Evolutionary conservation across 2,113 vertebrate species (phyloP), one percentile per base, ranked within the genome.

Genomic region (Lynx canadensis): DNA sequence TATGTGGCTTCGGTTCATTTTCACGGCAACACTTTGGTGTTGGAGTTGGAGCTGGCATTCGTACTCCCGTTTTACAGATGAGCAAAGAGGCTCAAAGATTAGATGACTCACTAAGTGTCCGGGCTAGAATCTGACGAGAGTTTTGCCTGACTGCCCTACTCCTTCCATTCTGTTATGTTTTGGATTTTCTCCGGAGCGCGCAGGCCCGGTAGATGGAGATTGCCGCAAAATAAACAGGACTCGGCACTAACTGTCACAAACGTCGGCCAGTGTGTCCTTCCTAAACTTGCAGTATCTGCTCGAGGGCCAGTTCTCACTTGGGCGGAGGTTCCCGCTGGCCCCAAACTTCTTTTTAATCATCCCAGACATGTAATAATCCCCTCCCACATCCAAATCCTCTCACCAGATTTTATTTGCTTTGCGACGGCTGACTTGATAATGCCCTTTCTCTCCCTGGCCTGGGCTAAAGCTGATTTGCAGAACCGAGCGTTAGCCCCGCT

Each of bases 71-170:
- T 86, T 89, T 92, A 78, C 29, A 82, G 74, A 63, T 31, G 76
- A 95, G 33, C 41, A 76, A 63, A 88, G 80, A 83, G 19, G 27
- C 69, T 89, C 55, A 94, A 71, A 94, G 73, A 95, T 80, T 63
- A 92, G 93, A 57, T 85, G 57, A 57, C 60, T n/a, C 93, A 31
- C 55, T 80, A 89, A 94, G 60, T 65, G 25, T 5, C 76, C 95
- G 76, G 78, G 52, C 66, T 94, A 25, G 65, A 94, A 71, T 95
- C 65, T 89, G 81, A 71, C 81, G 21, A n/a, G 69, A 87, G 36
- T 65, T 50, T 89, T 85, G 33, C 21, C 41, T 41, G 27, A 68
- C 33, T 78, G 19, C 16, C 74, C 38, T 80, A 33, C 18, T 57
- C 12, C 69, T 91, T 63, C 31, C 33, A 88, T 4, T 55, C 6